Evolutionary conservation across 2,888 invertebrate species (phyloP), one percentile per base, ranked within the genome.

Genomic region (Timandra comae): DNA sequence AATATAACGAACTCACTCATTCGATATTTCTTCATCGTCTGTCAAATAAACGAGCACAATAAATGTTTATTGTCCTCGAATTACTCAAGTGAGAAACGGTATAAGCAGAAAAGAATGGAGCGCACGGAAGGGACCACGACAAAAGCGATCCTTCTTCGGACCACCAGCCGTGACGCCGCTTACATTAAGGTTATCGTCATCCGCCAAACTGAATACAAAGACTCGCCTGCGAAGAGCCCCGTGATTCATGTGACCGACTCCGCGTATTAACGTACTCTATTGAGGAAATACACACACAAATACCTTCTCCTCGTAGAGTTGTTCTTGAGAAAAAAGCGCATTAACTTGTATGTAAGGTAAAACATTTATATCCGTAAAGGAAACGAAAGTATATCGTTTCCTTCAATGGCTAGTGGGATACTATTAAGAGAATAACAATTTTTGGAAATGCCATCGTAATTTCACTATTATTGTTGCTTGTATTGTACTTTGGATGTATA

Each of bases 181-280:
- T 84, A 84, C 82, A 84, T 84, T 84, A 84, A 75, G 82, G 82
- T 82, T 84, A 84, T 84, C 84, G 76, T 76, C 77, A 77, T 67
- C 74, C 76, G 70, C 82, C 82, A 82, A 84, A 81, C 82, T 65
- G 77, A 80, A 78, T 72, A 80, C 78, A 81, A 80, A 76, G 78
- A 71, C 64, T 65, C 60, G 67, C 64, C 62, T 62, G 63, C 56
- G 61, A 67, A 72, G 71, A 76, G 69, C 70, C 62, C 63, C 63
- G 69, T 80, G 80, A 82, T 79, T 82, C 81, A 80, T 75, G 69
- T 63, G 68, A 68, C 72, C 64, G 62, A 63, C 69, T 72, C 63
- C 51, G 57, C 59, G 56, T 70, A 73, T 74, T 75, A 76, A 71
- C 71, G 62, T 66, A 67, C 69, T 66, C 62, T 70, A 75, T 72